phyloP scores from a whole-genome alignment of 2,888 invertebrate species.

The Polydrusus tereticollis region DNA sequence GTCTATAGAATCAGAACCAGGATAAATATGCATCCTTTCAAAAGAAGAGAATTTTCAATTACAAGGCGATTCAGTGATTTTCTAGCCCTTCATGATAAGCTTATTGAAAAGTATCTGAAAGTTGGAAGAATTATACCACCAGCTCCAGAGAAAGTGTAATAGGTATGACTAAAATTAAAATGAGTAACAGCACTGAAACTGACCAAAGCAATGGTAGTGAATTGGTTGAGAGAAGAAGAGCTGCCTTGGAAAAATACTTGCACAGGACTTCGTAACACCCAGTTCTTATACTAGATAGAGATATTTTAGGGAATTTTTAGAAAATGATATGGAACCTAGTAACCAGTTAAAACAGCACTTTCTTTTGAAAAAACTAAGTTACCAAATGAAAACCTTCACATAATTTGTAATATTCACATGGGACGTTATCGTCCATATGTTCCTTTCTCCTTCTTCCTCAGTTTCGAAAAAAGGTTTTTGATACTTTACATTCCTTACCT shows the following conservation, averaged over 20 bases:
- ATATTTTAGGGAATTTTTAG: constrained; percentile 97
- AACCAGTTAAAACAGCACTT: too few relatives aligned
- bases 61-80: constrained; percentile 97
- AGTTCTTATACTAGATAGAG: constrained; percentile 89
- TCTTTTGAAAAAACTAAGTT: too few relatives aligned
- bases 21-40: constrained; percentile 90
- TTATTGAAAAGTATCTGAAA: constrained; percentile 92
- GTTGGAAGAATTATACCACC: constrained; percentile 96
- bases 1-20: constrained; percentile 94
- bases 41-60: constrained; percentile 85
- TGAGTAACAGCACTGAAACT: constrained; percentile 76
- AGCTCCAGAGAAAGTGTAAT: constrained; percentile 94
- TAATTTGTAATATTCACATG: too few relatives aligned
- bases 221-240: constrained; percentile 92
- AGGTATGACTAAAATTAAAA: constrained; percentile 97
- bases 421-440: too few relatives aligned
- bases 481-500: too few relatives aligned
- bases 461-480: too few relatives aligned
- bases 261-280: constrained; percentile 91
- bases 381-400: too few relatives aligned
- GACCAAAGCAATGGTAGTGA: constrained; percentile 76
- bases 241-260: constrained; percentile 92
- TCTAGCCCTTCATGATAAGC: constrained; percentile 94
- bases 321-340: constrained; percentile 82
- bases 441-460: too few relatives aligned